Evolutionary conservation across 2,888 invertebrate genomes (phyloP).

Genomic region (Chrysolina oricalcia): DNA sequence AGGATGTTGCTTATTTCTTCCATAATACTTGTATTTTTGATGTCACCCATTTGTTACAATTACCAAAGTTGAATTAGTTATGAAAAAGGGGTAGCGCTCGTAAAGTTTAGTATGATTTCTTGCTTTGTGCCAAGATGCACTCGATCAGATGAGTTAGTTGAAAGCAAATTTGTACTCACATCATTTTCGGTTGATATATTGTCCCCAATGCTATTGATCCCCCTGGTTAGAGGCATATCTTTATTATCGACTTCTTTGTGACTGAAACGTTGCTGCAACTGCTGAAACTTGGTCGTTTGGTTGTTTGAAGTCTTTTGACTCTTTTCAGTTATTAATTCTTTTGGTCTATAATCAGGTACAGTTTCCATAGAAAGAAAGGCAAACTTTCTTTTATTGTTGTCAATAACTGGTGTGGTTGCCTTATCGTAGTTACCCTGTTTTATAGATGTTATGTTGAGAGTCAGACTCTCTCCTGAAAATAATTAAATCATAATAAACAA

Average conservation of each 20-base stretch:
- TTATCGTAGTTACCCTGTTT: constrained; percentile 64
- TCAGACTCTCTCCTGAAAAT: constrained; percentile 72
- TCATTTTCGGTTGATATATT: constrained; percentile 77
- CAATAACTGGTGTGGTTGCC: constrained; percentile 74
- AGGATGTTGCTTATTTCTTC: too few relatives aligned
- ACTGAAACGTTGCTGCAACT: constrained; percentile 84
- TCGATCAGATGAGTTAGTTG: not conserved
- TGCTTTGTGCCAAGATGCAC: too few relatives aligned
- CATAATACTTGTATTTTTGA: too few relatives aligned
- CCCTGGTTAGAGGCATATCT: constrained; percentile 74
- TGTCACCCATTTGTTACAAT: too few relatives aligned
- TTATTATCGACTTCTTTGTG: constrained; percentile 72
- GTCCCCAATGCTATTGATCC: constrained; percentile 76
- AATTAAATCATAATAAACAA: not conserved
- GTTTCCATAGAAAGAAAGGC: constrained; percentile 90
- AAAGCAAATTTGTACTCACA: constrained; percentile 65
- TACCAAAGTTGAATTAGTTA: too few relatives aligned
- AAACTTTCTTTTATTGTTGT: constrained; percentile 89
- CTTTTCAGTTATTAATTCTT: constrained; percentile 80
- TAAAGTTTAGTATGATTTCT: too few relatives aligned
- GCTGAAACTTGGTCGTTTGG: constrained; percentile 87
- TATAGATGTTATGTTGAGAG: constrained; percentile 66
- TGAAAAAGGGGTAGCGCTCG: too few relatives aligned
- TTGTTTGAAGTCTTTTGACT: constrained; percentile 84
- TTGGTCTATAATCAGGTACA: constrained; percentile 88